Percentiles rank a stretch among this genome's conserved stretches.
Evolutionary conservation across 2,113 vertebrate genomes (phyloP).

Genomic region (Puma concolor): DNA sequence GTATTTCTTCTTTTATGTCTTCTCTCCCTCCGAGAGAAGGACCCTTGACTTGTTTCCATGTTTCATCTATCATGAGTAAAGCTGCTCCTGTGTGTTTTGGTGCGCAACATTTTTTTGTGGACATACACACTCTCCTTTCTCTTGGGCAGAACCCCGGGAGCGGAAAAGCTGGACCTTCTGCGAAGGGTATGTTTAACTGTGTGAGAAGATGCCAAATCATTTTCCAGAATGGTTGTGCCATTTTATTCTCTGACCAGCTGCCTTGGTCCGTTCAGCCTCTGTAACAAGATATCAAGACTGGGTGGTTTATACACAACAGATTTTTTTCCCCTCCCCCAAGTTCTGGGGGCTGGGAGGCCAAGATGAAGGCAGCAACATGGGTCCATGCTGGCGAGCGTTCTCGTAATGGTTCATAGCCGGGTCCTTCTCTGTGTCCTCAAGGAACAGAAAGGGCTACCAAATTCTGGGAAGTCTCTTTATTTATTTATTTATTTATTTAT

Average conservation of each 20-base stretch:
- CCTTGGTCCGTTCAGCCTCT: not conserved
- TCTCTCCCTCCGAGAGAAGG: not conserved
- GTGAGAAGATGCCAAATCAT: not conserved
- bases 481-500: not conserved
- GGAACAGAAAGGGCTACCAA: not conserved
- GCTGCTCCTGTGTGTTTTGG: not conserved
- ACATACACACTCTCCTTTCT: not conserved
- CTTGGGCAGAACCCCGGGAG: not conserved
- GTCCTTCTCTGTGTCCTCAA: not conserved
- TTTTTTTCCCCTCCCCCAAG: not conserved
- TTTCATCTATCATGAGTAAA: not conserved
- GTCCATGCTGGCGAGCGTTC: fast-evolving
- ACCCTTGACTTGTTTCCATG: not conserved
- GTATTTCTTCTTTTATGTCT: fast-evolving
- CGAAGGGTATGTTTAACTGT: not conserved
- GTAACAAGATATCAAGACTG: not conserved
- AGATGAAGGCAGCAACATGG: not conserved
- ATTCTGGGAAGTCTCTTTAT: not conserved
- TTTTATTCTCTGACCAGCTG: not conserved
- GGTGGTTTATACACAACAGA: not conserved
- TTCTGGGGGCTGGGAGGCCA: not conserved
- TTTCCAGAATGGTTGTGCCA: not conserved
- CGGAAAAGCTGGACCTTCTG: not conserved
- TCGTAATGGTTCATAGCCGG: not conserved
- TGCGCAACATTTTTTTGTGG: no score